A percentile compares a stretch with the other conserved stretches of the same genome.
phyloP scores from a whole-genome alignment of 2,888 invertebrate species.

The Athripsodes cinereus region DNA sequence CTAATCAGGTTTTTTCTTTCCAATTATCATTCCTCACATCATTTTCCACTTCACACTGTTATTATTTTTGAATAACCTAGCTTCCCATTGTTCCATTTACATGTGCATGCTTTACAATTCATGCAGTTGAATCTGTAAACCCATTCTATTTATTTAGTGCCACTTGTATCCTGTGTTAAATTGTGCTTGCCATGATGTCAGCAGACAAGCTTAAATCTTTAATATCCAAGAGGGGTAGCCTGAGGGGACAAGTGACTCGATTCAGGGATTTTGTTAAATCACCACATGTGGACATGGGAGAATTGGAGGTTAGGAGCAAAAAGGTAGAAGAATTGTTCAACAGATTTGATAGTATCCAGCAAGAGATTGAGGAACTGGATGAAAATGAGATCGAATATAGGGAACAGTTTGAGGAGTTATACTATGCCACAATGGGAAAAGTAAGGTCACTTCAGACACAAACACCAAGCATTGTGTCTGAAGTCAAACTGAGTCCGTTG shows the following conservation, averaged over 20 bases:
- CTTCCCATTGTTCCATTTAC: too few species aligned
- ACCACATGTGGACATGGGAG: too few species aligned
- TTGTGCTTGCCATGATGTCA: too few species aligned
- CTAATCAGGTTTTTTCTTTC: too few species aligned
- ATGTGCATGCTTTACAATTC: too few species aligned
- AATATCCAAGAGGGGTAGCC: background rate
- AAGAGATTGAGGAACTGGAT: background rate
- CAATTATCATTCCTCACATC: too few species aligned
- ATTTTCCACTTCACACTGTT: too few species aligned
- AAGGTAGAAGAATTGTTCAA: background rate
- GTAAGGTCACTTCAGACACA: background rate
- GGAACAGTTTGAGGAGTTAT: background rate
- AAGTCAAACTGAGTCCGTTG: background rate
- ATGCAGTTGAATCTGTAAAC: too few species aligned
- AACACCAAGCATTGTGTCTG: background rate
- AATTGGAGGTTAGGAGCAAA: background rate
- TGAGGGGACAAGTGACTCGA: background rate
- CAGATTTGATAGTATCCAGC: background rate
- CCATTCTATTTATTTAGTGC: too few species aligned
- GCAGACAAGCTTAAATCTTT: background rate
- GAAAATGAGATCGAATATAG: background rate
- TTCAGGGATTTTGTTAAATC: too few species aligned
- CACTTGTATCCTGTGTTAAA: too few species aligned
- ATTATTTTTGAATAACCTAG: too few species aligned
- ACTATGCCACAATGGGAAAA: background rate